phyloP scores from a whole-genome alignment of 2,888 invertebrate genomes.

The Dascillus cervinus region DNA sequence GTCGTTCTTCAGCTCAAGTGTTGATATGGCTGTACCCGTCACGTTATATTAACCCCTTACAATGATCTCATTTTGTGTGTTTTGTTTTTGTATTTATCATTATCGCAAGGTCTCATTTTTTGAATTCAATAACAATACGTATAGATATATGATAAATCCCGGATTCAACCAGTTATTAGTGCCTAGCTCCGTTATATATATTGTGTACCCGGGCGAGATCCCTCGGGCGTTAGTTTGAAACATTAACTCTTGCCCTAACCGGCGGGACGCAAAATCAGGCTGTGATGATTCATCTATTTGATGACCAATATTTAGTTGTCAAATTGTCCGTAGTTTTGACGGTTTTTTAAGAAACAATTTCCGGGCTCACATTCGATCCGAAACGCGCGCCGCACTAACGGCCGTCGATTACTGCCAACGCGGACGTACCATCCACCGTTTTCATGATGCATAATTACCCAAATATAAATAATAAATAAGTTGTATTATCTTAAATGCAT shows the following conservation, averaged over 20 bases:
- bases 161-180: constrained; percentile 43
- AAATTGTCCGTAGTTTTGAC: constrained; percentile 30
- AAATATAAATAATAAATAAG: constrained; percentile 8
- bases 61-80: constrained; percentile 40
- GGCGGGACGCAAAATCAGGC: constrained; percentile 46
- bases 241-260: constrained; percentile 17
- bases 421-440: constrained; percentile 14
- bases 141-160: constrained; percentile 19
- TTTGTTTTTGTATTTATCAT: constrained; percentile 38
- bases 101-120: constrained; percentile 31
- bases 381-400: constrained; percentile 13
- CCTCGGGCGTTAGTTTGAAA: constrained; percentile 26
- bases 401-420: constrained; percentile 20
- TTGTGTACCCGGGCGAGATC: constrained; percentile 7
- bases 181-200: constrained; percentile 40
- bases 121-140: constrained; percentile 19
- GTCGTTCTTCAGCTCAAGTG: constrained; percentile 10
- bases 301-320: constrained; percentile 45
- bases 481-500: constrained; percentile 8
- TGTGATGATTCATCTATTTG: constrained; percentile 46
- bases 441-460: constrained; percentile 9
- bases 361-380: constrained; percentile 30
- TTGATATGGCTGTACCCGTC: constrained; percentile 18
- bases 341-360: constrained; percentile 30
- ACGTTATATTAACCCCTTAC: constrained; percentile 34